Evolutionary conservation across 2,888 invertebrate genomes (phyloP).

Genomic region (Malacosoma neustria): DNA sequence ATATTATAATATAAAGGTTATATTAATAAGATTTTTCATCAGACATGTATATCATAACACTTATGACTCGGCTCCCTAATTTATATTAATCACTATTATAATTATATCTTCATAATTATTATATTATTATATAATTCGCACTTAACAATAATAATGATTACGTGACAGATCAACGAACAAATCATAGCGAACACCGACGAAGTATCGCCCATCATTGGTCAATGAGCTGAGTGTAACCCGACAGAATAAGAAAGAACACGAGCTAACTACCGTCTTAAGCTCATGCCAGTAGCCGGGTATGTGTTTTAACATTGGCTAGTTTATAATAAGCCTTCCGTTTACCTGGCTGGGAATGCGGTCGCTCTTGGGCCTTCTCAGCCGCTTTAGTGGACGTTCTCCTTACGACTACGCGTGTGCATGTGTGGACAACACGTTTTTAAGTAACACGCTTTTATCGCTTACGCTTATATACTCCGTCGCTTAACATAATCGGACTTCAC

Average conservation of each 20-base stretch:
- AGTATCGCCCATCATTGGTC: conserved; percentile 9
- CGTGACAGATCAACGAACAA: neutral
- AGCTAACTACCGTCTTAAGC: conserved; percentile 51
- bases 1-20: too few relatives aligned
- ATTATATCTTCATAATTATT: too few relatives aligned
- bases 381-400: conserved; percentile 75
- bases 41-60: too few relatives aligned
- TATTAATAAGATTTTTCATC: too few relatives aligned
- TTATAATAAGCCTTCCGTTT: conserved; percentile 62
- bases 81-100: too few relatives aligned
- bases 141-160: neutral
- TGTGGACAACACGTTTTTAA: conserved; percentile 73
- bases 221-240: conserved; percentile 57
- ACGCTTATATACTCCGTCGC: conserved; percentile 37
- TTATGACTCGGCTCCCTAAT: too few relatives aligned
- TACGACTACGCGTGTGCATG: conserved; percentile 74
- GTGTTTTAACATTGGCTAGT: conserved; percentile 36
- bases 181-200: neutral
- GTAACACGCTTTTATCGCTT: conserved; percentile 41
- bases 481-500: conserved; percentile 25
- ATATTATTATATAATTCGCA: too few relatives aligned
- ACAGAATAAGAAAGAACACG: conserved; percentile 41
- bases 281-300: conserved; percentile 56
- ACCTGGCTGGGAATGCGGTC: conserved; percentile 76
- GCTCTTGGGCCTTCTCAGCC: conserved; percentile 74